Base-by-base conservation (phyloP, 2,113 vertebrate species). In the Malurus elegans region DNA sequence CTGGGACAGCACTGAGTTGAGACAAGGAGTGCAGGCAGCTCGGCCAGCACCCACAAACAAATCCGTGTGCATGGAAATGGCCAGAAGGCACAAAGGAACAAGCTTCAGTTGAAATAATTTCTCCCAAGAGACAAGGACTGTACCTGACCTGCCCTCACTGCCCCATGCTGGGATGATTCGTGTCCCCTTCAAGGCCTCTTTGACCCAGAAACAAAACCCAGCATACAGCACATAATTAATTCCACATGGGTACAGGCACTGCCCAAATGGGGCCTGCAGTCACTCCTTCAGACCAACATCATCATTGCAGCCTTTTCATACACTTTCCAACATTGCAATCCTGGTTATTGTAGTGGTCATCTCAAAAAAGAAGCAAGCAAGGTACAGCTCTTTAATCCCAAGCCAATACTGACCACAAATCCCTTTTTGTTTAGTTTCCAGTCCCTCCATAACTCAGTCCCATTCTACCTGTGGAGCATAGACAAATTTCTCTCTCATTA, bases 151-250 rank as follows among this genome's bases (percentile, higher is more conserved):
- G 20, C 47, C 64, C 6, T n/a, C 36, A 53, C 18, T 70, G 26
- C 10, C 17, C 29, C 3, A 2, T 12, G 7, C 8, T 8, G 24
- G 56, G 9, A 57, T 20, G 70, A 2, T 0, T 36, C 0, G 0
- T 38, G 21, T 19, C 17, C 21, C 11, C 18, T n/a, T 48, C 58
- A 40, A 5, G 44, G 19, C 8, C 34, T 31, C 13, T 67, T 44
- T 61, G 45, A 45, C 32, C 65, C 36, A 69, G 67, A 62, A 67
- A 34, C 12, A 47, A 28, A 60, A 18, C 26, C 19, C 26, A 11
- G 32, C 26, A 40, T 3, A 7, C 0, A 72, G 31, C 48, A 36
- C 29, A 9, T 40, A 69, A 8, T 10, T 38, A n/a, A 8, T 10
- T 38, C n/a, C 0, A 0, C 10, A 10, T 9, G 19, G 25, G 9